Evolutionary conservation across 2,113 vertebrate genomes (phyloP), one percentile per base, ranked within the genome.

Genomic region (Gorsachius goisagi): DNA sequence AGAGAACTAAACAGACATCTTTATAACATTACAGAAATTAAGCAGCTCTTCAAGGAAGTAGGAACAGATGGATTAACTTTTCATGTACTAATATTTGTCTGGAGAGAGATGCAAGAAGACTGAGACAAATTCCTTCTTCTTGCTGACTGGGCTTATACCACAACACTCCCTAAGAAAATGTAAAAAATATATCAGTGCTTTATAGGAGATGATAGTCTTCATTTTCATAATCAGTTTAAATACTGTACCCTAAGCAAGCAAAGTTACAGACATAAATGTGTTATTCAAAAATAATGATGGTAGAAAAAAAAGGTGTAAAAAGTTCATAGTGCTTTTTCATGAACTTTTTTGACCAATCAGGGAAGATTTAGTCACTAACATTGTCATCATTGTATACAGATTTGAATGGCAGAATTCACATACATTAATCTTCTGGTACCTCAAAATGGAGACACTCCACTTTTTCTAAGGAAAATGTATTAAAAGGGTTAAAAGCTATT

Each of bases 31-130:
- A 62, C 12, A 52, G 41, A 92, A 94, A 85, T 74, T 37, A 78
- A 55, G 35, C 56, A 44, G 20, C 11, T 64, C 35, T 92, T 93
- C 59, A 85, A 88, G 81, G 74, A 81, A 77, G 11, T 9, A 62
- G 22, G 41, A 85, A 66, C 39, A 88, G 74, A 88, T 56, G 23
- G 64, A 82, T 82, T 77, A 81, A 71, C 20, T 88, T 91, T 37
- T 52, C 26, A 26, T 18, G 15, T 78, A 20, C 9, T 30, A 90
- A 12, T 5, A 66, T 69, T 77, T 74, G 9, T 85, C 55, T 92
- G 23, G 20, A 85, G 9, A 62, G 52, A 69, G 1, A 37, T 50
- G 24, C 11, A 66, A 64, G 58, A 81, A 76, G 33, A 68, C 11
- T 7, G 9, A 64, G 17, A 56, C 3, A 64, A 45, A 17, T n/a